Conservation (phyloP, 2,888 invertebrate genomes). For the Andrena flavipes region DNA sequence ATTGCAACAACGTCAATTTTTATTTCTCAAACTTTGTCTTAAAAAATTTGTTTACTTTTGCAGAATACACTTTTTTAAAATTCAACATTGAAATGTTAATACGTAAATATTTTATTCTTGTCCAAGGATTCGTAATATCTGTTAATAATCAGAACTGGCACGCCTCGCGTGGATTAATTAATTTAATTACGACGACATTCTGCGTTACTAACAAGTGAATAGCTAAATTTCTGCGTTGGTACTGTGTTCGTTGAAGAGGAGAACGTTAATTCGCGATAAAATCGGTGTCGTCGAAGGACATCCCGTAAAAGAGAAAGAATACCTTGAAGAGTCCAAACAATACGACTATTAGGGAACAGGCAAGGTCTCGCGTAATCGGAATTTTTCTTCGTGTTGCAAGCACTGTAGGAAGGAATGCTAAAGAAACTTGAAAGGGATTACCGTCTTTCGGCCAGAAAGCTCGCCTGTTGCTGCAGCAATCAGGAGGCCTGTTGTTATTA, state of each 20-base stretch:
- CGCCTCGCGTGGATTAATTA: not conserved
- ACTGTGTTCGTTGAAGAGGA: not conserved
- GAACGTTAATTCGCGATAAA: slow-evolving; percentile 25
- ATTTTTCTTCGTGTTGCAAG: not conserved
- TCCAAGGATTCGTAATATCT: too few species aligned
- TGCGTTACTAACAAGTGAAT: not conserved
- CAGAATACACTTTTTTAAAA: too few species aligned
- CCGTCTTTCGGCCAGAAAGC: slow-evolving; percentile 87
- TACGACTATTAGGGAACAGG: slow-evolving; percentile 51
- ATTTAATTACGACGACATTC: not conserved
- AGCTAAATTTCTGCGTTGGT: not conserved
- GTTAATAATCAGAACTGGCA: too few species aligned
- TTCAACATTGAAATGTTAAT: too few species aligned
- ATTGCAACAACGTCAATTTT: too few species aligned
- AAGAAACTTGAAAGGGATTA: slow-evolving; percentile 70
- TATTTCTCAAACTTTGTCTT: too few species aligned
- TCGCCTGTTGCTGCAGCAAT: slow-evolving; percentile 89
- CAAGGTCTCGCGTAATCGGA: slow-evolving; percentile 34
- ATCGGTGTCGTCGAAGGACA: slow-evolving; percentile 53
- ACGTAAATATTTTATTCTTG: too few species aligned
- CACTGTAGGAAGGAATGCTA: slow-evolving; percentile 14
- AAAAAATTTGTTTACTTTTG: too few species aligned
- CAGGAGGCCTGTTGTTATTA: slow-evolving; percentile 89
- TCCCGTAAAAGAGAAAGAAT: slow-evolving; percentile 42
- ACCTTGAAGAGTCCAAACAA: slow-evolving; percentile 51